Base-by-base conservation (phyloP, 37 sponge, comb jelly and placozoan species). In the Amphimedon queenslandica region DNA sequence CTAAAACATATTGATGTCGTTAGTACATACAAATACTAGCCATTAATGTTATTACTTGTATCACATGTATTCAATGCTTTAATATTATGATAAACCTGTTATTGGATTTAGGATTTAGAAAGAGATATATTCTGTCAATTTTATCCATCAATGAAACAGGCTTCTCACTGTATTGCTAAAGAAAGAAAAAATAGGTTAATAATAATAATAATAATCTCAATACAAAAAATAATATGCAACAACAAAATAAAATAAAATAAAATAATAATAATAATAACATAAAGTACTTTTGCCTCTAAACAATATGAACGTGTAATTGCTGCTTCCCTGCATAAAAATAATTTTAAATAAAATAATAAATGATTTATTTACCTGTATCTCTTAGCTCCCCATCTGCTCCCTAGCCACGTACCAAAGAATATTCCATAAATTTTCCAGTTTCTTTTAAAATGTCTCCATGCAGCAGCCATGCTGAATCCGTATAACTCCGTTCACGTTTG, bases 361-460 rank as follows among this genome's bases (percentile, higher is more conserved):
- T 42, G 2, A 31, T 24, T 4, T 8, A 25, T 76, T 41, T 35
- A 82, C 91, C 91, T 81, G 71, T 76, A 38, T 43, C 67, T 77
- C 37, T 74, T 90, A 39, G 77, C 42, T 24, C 68, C 32, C 33
- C 75, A 85, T 0, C 38, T 64, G n/a, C 41, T 36, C 33, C 24
- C 66, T 16, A 82, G 39, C 2, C 36, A 16, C 10, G 34, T 36
- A 1, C 60, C 74, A 13, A 77, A 37, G 11, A 40, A 60, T 20
- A 82, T 78, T 58, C 69, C 32, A 65, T 81, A 90, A 40, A 63
- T 81, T 60, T 90, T 90, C 91, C 91, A 90, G 57, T 90, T 69
- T 39, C 72, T 82, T 38, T 57, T 67, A 11, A 82, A 53, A 20
- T 64, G 37, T n/a, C n/a, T n/a, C n/a, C n/a, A n/a, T n/a, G n/a